A percentile compares a stretch with the other conserved stretches of the same genome.
phyloP scores from a whole-genome alignment of 2,888 invertebrate genomes.

The Tyria jacobaeae region DNA sequence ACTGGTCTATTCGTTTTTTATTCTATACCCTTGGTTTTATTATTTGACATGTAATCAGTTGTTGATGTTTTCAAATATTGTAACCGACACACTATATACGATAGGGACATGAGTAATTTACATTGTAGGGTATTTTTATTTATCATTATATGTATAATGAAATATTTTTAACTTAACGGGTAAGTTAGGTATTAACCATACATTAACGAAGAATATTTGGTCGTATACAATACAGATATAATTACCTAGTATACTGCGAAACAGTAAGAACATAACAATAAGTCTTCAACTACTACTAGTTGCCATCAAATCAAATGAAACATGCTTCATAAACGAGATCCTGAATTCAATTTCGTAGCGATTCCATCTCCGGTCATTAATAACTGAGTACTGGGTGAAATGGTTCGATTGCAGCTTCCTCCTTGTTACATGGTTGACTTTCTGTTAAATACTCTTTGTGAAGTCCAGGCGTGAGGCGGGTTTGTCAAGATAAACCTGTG shows the following conservation, averaged over 20 bases:
- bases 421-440: conserved; percentile 37
- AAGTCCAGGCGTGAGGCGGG: conserved; percentile 39
- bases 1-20: no score
- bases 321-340: conserved; percentile 27
- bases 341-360: conserved; percentile 44
- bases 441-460: conserved; percentile 33
- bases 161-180: no score
- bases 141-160: no score
- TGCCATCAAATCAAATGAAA: conserved; percentile 25
- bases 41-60: no score
- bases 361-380: conserved; percentile 47
- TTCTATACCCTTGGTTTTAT: no score
- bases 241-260: not conserved
- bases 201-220: no score
- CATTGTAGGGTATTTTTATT: no score
- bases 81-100: no score
- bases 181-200: no score
- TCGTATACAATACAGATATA: not conserved
- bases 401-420: conserved; percentile 40
- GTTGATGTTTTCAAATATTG: no score
- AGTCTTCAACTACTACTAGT: not conserved
- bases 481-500: conserved; percentile 37
- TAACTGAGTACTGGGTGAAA: conserved; percentile 42
- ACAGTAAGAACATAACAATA: not conserved
- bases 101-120: no score